Base-by-base conservation (phyloP, 2,888 invertebrate species). In the Epicampocera succincta region DNA sequence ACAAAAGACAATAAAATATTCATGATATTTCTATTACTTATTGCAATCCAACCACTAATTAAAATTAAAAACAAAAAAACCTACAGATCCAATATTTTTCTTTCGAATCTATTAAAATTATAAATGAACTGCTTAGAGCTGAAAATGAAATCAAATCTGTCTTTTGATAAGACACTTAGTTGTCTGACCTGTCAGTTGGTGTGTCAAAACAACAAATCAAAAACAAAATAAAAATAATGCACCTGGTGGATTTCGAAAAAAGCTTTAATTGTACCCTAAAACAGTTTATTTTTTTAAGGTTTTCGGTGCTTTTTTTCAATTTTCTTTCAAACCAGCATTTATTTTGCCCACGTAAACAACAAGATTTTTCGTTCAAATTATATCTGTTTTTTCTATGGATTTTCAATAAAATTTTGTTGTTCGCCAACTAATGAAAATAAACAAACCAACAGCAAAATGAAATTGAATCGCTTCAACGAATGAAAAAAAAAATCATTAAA, bases 151-250 rank as follows among this genome's bases (percentile, higher is more conserved):
- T 50, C n/a, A 52, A 40, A 66, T 52, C 15, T 2, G 21, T 66
- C 11, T 25, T 8, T 42, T 17, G 29, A 40, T 66, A 25, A 21
- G 38, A 25, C 21, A 40, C 25, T 52, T 40, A n/a, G 52, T 42
- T 66, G n/a, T 33, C 33, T 33, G 33, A 29, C 19, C 19, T 72
- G 72, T 50, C 52, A 72, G 61, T 42, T 72, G 40, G n/a, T 29
- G 17, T 58, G 56, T 66, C 66, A 66, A 58, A 66, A 66, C 66
- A 50, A 66, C 48, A 66, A 66, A 58, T 75, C 58, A 33, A 40
- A 71, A 15, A 21, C 5, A 54, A 33, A 25, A 42, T 33, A 8
- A 33, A 29, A 58, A 44, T 17, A 25, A 3, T 58, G 44, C 44
- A 38, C 33, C 42, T 54, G 44, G 33, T 65, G 3, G 8, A 29